Evolutionary conservation across 2,888 invertebrate species (phyloP).

Genomic region (Trimorus sp.): DNA sequence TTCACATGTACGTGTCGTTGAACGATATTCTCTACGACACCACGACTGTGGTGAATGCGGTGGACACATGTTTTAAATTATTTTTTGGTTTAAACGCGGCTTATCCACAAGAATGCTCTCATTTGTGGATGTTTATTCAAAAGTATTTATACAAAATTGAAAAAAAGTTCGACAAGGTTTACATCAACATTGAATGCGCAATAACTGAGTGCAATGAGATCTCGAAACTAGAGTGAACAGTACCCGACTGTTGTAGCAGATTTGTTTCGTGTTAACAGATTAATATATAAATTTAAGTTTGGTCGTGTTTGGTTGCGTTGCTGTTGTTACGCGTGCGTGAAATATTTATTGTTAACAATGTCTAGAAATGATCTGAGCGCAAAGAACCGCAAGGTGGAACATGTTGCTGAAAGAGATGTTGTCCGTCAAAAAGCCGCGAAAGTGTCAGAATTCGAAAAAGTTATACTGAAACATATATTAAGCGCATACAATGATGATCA

Average conservation of each 20-base stretch:
- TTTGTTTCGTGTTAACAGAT: too few species aligned
- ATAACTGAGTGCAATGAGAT: neutral
- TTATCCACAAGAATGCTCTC: too few species aligned
- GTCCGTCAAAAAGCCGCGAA: neutral
- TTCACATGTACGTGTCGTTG: neutral
- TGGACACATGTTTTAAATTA: constrained; percentile 37
- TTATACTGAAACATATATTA: neutral
- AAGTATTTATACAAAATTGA: constrained; percentile 31
- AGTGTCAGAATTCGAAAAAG: neutral
- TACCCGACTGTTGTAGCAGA: neutral
- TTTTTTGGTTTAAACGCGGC: constrained; percentile 23
- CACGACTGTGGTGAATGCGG: neutral
- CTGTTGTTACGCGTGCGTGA: too few species aligned
- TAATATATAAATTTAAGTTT: too few species aligned
- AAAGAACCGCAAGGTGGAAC: neutral
- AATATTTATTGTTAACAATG: neutral
- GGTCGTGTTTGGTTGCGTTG: too few species aligned
- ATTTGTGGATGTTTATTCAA: too few species aligned
- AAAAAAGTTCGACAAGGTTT: constrained; percentile 27
- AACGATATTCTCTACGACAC: neutral
- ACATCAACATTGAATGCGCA: constrained; percentile 10
- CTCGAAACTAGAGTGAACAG: too few species aligned
- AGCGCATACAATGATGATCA: constrained; percentile 1
- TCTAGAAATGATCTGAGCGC: neutral
- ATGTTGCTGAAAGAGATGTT: neutral